Conservation (phyloP, 2,888 invertebrate genomes). For the Ctena decussata region DNA sequence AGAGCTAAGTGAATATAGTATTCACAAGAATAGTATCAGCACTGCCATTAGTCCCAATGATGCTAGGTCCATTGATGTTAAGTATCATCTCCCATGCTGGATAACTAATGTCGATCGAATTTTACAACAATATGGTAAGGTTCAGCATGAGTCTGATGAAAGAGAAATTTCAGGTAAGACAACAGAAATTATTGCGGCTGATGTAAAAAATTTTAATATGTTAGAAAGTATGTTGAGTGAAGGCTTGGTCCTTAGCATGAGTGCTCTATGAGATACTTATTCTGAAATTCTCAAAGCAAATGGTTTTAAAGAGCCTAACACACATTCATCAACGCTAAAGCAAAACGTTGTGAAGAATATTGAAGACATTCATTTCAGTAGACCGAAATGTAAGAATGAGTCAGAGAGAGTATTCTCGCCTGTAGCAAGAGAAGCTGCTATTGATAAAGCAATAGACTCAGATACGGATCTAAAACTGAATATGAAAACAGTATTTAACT, state of each 20-base stretch:
- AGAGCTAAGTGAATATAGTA: background rate
- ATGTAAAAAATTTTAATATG: background rate
- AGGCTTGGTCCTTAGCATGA: background rate
- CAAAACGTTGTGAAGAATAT: background rate
- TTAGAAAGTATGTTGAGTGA: background rate
- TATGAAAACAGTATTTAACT: background rate
- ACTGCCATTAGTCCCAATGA: background rate
- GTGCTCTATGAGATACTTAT: background rate
- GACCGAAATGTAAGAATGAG: background rate
- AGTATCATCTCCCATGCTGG: background rate
- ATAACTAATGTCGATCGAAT: background rate
- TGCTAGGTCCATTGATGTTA: background rate
- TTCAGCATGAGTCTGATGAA: too few relatives aligned
- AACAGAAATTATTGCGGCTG: background rate
- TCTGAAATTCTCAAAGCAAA: background rate
- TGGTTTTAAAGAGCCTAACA: background rate
- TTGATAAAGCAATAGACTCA: background rate
- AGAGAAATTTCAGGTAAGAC: too few relatives aligned
- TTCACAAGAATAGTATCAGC: background rate
- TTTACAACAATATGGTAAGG: too few relatives aligned
- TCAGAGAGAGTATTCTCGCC: background rate
- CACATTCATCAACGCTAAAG: background rate
- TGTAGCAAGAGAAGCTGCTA: background rate
- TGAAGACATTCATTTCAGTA: background rate
- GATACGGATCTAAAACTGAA: background rate